Evolutionary conservation across 35 echinoderm and acorn worm species (phyloP).

Genomic region (Strongylocentrotus purpuratus): DNA sequence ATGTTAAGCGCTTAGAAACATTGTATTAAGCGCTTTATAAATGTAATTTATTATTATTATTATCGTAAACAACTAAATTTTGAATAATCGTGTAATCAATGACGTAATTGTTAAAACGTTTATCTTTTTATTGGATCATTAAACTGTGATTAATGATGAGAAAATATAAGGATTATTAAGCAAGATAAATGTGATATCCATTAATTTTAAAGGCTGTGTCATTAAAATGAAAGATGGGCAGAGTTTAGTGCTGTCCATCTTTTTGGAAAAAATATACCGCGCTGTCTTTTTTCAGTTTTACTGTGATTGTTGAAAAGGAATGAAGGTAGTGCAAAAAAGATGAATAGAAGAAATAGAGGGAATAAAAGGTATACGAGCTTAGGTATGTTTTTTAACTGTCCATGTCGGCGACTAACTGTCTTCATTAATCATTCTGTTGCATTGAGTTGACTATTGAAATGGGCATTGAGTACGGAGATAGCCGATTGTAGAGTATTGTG

Average conservation of each 20-base stretch:
- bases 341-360: neutral
- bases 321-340: neutral
- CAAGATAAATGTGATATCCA: neutral
- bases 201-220: neutral
- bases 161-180: neutral
- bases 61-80: too few species aligned
- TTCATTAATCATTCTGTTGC: neutral
- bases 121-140: neutral
- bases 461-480: neutral
- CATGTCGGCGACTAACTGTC: neutral
- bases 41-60: too few species aligned
- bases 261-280: neutral
- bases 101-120: too few species aligned
- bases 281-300: neutral
- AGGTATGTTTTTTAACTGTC: slow-evolving; percentile 6
- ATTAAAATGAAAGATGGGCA: neutral
- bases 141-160: neutral
- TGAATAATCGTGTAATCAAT: too few species aligned
- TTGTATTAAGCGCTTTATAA: too few species aligned
- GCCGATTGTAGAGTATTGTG: neutral
- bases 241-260: neutral
- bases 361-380: neutral
- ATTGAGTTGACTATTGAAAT: neutral
- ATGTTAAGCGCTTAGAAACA: too few species aligned
- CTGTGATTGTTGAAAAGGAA: neutral